These are phyloP conservation scores for Orchestia grillus DNA, from an alignment of 1,140 invertebrate genomes.

Conservation along the genomic window DNA sequence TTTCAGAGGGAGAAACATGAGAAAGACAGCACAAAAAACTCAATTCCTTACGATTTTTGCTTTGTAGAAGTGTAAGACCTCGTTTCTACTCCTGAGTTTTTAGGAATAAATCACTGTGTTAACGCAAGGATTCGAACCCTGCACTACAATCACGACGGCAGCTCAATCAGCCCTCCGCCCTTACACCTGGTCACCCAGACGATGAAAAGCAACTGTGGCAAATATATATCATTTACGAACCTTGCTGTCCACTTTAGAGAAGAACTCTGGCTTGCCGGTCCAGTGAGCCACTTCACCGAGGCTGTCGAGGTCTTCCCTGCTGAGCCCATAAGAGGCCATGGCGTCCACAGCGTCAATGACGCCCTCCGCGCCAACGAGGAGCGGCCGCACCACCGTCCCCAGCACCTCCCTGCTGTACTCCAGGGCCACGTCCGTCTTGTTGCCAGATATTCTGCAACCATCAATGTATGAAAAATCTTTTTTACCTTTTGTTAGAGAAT, in stretches of 20 bases:
- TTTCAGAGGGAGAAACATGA: no score
- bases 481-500: not conserved
- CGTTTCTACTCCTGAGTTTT: no score
- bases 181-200: not conserved
- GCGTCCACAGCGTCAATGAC: conserved; percentile 81
- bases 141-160: not conserved
- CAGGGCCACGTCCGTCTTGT: conserved; percentile 81
- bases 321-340: conserved; percentile 85
- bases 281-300: conserved; percentile 87
- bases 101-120: no score
- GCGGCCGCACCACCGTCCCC: conserved; percentile 80
- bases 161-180: not conserved
- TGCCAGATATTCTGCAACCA: conserved; percentile 79
- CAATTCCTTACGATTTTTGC: no score
- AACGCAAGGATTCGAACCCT: not conserved
- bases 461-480: not conserved
- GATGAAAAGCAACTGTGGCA: not conserved
- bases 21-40: no score
- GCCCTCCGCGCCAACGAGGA: conserved; percentile 81
- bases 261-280: conserved; percentile 83
- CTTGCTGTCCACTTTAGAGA: conserved; percentile 83
- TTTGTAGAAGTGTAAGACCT: no score
- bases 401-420: conserved; percentile 86
- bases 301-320: conserved; percentile 92
- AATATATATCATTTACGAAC: conserved; percentile 72